Conservation (phyloP, 2,113 vertebrate genomes). For the Psammodynastes pulverulentus region DNA sequence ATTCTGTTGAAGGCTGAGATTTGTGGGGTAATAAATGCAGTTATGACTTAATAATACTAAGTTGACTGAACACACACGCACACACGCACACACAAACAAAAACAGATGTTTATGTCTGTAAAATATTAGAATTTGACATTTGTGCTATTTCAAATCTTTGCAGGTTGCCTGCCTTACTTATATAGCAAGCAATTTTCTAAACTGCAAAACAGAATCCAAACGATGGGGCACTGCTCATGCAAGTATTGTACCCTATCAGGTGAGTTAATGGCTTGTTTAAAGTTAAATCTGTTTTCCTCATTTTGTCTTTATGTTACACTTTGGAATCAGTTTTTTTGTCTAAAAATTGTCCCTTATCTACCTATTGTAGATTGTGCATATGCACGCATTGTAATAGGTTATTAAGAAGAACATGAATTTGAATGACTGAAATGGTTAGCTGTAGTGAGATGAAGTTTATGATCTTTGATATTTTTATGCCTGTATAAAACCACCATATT, state of each 20-base stretch:
- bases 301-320: slow-evolving; percentile 27
- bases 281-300: background rate
- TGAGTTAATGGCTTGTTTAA: slow-evolving; percentile 47
- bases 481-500: background rate
- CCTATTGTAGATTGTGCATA: background rate
- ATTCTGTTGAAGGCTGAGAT: background rate
- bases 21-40: background rate
- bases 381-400: slow-evolving; percentile 27
- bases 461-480: background rate
- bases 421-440: slow-evolving; percentile 56
- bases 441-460: slow-evolving; percentile 56
- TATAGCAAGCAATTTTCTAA: slow-evolving; percentile 83
- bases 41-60: background rate
- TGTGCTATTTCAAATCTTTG: slow-evolving; percentile 21
- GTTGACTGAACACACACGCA: background rate
- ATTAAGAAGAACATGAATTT: slow-evolving; percentile 59
- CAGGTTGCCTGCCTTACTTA: slow-evolving; percentile 86
- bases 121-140: background rate
- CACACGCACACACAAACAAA: too few relatives aligned
- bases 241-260: slow-evolving; percentile 87
- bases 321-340: slow-evolving; percentile 15
- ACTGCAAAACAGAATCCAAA: slow-evolving; percentile 71
- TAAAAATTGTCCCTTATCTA: slow-evolving; percentile 25
- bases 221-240: slow-evolving; percentile 85
- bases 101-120: background rate